Evolutionary conservation across 2,888 invertebrate genomes (phyloP), one percentile per base, ranked within the genome.

Genomic region (Chrysotoxum bicinctum): DNA sequence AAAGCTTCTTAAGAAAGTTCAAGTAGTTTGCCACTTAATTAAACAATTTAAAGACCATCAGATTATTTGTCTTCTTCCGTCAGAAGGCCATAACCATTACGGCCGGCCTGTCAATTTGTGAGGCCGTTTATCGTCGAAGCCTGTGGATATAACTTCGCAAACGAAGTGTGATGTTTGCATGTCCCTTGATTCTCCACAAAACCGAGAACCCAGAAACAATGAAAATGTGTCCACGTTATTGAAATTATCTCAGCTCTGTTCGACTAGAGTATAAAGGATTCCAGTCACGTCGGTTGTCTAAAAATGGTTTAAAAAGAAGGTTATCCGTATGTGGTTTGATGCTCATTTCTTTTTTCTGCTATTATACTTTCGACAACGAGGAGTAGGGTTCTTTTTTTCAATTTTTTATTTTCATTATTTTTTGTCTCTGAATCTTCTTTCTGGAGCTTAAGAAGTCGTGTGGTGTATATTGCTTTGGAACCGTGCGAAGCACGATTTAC

Each of bases 171-270:
- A n/a, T n/a, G n/a, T n/a, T 77, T 12, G 23, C 12, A 8, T 26
- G 50, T 72, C 68, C 64, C 54, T 52, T n/a, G 16, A 16, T 37
- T 35, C 9, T 9, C 14, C 8, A 37, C 10, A 35, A 37, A 58
- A 14, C 37, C 35, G 35, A 58, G 35, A 58, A 37, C 21, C 50
- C n/a, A 23, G 48, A 35, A 32, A 43, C 35, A 66, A 30, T 56
- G 69, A 77, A 83, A 78, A 68, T 83, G 82, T 83, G 73, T 68
- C 82, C 72, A 77, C 68, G 78, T 83, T 73, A 83, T 78, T 78
- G 77, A 83, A 83, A 83, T 83, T 77, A 83, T 83, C 77, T 62
- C 69, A 68, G 82, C 45, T 62, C 19, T 78, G 69, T 74, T 68
- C 56, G 43, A 48, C 69, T 58, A 48, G 30, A 19, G 40, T 8